These are phyloP conservation scores for Ernsta delagoae DNA, from an alignment of 2,888 invertebrate species.

Conservation along the genomic window DNA sequence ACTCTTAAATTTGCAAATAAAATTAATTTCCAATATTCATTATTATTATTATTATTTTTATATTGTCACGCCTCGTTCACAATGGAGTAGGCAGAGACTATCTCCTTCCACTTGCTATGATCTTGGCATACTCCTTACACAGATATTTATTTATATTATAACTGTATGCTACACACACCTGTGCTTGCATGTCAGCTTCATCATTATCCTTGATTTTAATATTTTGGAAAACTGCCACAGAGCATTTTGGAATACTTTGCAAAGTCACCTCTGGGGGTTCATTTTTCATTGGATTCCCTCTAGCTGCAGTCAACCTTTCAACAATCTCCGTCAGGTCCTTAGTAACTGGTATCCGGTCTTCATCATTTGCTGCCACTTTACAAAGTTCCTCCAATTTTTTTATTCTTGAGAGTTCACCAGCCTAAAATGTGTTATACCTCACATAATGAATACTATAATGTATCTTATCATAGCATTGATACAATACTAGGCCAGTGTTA, in stretches of 20 bases:
- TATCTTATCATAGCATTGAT: too few relatives aligned
- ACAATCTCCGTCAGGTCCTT: slow-evolving; percentile 84
- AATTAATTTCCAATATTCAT: too few relatives aligned
- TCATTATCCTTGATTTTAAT: slow-evolving; percentile 61
- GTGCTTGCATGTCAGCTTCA: slow-evolving; percentile 80
- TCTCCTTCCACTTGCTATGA: too few relatives aligned
- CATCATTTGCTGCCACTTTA: slow-evolving; percentile 64
- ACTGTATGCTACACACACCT: slow-evolving; percentile 68
- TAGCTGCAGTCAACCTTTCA: slow-evolving; percentile 75
- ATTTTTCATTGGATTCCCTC: slow-evolving; percentile 50
- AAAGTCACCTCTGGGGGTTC: slow-evolving; percentile 65
- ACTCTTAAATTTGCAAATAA: too few relatives aligned
- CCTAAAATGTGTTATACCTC: slow-evolving; percentile 51
- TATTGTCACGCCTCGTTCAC: too few relatives aligned
- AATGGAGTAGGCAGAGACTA: too few relatives aligned
- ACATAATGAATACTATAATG: neutral
- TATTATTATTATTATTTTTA: too few relatives aligned
- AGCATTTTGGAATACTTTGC: slow-evolving; percentile 85
- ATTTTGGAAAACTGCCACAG: slow-evolving; percentile 88
- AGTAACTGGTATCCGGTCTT: slow-evolving; percentile 65
- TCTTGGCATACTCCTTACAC: too few relatives aligned
- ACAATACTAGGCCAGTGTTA: slow-evolving; percentile 38
- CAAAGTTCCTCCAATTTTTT: slow-evolving; percentile 77
- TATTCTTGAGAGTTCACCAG: slow-evolving; percentile 75
- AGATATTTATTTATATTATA: too few relatives aligned